A percentile compares a stretch with the other conserved stretches of the same genome.
Conservation (phyloP, 2,113 vertebrate species). For the Gobius niger region DNA sequence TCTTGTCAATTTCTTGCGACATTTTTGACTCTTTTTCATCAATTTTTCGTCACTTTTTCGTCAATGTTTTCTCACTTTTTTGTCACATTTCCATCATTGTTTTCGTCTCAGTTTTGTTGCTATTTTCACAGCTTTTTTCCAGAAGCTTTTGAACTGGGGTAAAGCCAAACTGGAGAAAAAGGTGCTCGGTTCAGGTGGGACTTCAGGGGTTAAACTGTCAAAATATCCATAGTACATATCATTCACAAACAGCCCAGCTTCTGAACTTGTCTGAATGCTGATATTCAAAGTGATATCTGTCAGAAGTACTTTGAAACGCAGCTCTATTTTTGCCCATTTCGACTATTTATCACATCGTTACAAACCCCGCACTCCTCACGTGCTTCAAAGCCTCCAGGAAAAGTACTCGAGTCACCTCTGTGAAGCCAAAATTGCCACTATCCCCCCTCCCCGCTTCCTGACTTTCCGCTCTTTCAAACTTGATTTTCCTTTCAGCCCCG, state of each 20-base stretch:
- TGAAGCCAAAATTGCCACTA: neutral
- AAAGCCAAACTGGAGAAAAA: too few relatives aligned
- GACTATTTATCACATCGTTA: neutral
- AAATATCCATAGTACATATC: too few relatives aligned
- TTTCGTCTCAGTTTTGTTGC: too few relatives aligned
- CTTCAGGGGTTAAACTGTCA: too few relatives aligned
- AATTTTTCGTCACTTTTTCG: too few relatives aligned
- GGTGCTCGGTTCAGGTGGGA: too few relatives aligned
- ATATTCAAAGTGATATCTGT: neutral
- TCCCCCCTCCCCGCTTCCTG: neutral
- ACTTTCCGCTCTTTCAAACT: constrained; percentile 21
- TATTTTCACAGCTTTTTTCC: too few relatives aligned
- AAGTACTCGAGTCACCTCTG: neutral
- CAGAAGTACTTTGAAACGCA: neutral
- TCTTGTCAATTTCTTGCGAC: too few relatives aligned
- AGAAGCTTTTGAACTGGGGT: too few relatives aligned
- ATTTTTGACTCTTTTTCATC: too few relatives aligned
- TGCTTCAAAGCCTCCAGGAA: neutral
- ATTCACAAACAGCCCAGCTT: neutral
- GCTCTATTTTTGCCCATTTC: neutral
- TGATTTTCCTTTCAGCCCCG: constrained; percentile 22
- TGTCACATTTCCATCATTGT: too few relatives aligned
- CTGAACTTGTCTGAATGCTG: neutral
- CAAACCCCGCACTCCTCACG: neutral
- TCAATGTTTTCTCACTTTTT: too few relatives aligned